Base-by-base conservation (phyloP, 2,888 invertebrate genomes). In the Heliothis peltigera region DNA sequence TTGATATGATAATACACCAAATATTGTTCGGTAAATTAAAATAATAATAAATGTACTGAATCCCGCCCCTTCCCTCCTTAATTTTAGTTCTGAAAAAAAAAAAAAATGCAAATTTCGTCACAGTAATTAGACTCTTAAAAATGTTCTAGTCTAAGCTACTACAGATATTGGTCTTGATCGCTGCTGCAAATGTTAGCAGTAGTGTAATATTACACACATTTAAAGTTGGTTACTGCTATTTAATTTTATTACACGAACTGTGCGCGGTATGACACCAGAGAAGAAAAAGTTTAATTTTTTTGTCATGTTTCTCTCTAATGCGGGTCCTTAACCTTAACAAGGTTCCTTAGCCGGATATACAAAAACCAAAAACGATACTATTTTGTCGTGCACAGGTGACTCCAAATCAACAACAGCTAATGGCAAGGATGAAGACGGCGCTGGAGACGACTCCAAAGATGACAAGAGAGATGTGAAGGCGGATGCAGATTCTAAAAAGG, bases 351-450 rank as follows among this genome's bases (percentile, higher is more conserved):
- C 39, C n/a, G n/a, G 32, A 39, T 15, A 39, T 5, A 4, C 4
- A 39, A n/a, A 39, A 39, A n/a, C 1, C 19, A 47, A 17, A 47
- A 47, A 19, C 8, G 17, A 0, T 18, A n/a, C n/a, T 2, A 42
- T 49, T 78, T 76, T 55, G 53, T 70, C 73, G 44, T 42, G 7
- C 44, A 54, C 83, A 94, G 95, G 92, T 52, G 95, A 95, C 61
- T 85, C 88, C 42, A 94, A 94, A 81, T 91, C 93, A 47, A 88
- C 93, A 28, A 94, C 92, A 12, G 94, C 94, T 39, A 95, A 95
- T 78, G 95, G 95, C 25, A 95, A 95, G 55, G 90, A 89, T 4
- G 95, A 93, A 49, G 92, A 93, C 59, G 86, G 84, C 8, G 88
- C 83, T 48, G 89, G 86, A n/a, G 93, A 89, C 6, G 92, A 92